A percentile compares a stretch with the other conserved stretches of the same genome.
These are phyloP conservation scores for Venturia canescens DNA, from an alignment of 1,140 invertebrate genomes.

Conservation along the genomic window DNA sequence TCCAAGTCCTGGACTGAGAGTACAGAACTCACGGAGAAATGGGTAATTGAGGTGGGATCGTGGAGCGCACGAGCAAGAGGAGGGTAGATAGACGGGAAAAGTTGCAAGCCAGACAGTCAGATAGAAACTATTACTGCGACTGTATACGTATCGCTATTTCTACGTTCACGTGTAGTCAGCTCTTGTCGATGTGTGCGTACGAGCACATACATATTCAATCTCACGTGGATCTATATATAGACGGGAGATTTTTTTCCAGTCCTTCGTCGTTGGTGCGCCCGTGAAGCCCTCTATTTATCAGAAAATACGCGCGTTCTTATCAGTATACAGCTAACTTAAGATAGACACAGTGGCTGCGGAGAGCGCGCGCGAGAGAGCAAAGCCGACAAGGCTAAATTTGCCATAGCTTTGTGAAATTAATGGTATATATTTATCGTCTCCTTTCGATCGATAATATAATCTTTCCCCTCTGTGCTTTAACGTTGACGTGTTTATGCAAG, in stretches of 20 bases:
- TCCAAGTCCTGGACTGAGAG: background rate
- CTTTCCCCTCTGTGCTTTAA: conserved; percentile 18
- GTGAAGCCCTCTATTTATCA: conserved; percentile 28
- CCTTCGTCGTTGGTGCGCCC: background rate
- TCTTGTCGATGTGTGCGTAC: background rate
- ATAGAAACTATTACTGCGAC: conserved; percentile 23
- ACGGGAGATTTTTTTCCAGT: background rate
- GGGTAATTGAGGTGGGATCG: conserved; percentile 40
- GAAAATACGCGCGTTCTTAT: conserved; percentile 29
- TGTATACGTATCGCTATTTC: background rate
- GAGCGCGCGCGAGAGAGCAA: background rate
- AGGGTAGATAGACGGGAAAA: conserved; percentile 35
- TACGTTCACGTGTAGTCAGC: background rate
- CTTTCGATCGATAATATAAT: conserved; percentile 27
- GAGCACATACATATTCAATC: background rate
- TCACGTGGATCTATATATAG: background rate
- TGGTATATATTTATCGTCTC: conserved; percentile 31
- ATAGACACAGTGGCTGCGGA: conserved; percentile 5
- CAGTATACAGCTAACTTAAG: conserved; percentile 28
- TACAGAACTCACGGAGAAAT: conserved; percentile 33
- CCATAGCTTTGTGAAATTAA: conserved; percentile 26
- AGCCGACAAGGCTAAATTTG: conserved; percentile 9
- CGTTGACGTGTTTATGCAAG: conserved; percentile 38
- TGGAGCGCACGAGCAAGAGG: conserved; percentile 21
- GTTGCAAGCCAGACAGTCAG: conserved; percentile 34